A percentile compares a stretch with the other conserved stretches of the same genome.
Evolutionary conservation across 2,888 invertebrate species (phyloP).

Genomic region (Timema podura): DNA sequence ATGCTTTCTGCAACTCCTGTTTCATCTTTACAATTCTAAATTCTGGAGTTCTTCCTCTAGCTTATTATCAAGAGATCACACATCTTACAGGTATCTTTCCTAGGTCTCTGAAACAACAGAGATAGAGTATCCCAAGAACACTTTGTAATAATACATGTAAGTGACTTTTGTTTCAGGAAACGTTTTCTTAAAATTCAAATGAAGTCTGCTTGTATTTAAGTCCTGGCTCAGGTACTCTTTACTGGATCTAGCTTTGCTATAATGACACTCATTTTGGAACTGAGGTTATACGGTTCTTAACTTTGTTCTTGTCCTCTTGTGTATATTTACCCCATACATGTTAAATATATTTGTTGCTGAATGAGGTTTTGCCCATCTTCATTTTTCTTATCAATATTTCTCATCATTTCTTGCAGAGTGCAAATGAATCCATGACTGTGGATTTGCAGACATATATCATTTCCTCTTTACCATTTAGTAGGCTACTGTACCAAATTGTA

Average conservation of each 20-base stretch:
- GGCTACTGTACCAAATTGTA: background rate
- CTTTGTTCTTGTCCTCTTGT: conserved; percentile 2
- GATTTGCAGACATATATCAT: background rate
- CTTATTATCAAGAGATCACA: background rate
- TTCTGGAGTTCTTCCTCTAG: background rate
- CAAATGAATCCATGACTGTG: background rate
- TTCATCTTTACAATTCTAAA: too few relatives aligned
- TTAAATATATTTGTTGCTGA: background rate
- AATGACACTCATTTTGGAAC: background rate
- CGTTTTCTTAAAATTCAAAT: conserved; percentile 10
- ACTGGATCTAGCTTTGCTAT: background rate
- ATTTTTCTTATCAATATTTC: too few relatives aligned
- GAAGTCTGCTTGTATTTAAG: background rate
- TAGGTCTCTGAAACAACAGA: conserved; percentile 5
- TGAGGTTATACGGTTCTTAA: background rate
- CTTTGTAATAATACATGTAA: background rate
- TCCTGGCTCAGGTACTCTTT: conserved; percentile 5
- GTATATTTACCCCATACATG: background rate
- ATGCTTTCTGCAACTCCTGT: conserved; percentile 27
- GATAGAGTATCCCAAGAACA: conserved; percentile 2
- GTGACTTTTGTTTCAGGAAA: conserved; percentile 12
- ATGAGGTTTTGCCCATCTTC: background rate
- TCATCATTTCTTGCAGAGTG: background rate
- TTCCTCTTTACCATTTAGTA: conserved; percentile 1
- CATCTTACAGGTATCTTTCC: background rate